Conservation (phyloP, 2,797 vertebrate species). For the Rhadinocentrus ornatus region DNA sequence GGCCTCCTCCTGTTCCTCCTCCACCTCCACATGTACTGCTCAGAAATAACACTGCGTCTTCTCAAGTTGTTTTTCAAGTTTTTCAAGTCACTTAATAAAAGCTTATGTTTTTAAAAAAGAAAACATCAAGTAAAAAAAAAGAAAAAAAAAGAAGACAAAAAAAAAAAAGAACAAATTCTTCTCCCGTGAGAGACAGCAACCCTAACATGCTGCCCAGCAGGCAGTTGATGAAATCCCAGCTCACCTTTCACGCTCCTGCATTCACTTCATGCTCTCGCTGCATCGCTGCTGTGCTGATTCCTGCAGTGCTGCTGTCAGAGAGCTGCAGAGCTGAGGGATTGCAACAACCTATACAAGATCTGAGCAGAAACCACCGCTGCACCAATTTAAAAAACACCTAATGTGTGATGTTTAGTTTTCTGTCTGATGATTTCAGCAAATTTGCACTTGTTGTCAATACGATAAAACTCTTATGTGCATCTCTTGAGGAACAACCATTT, state of each 20-base stretch:
- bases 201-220: constrained; percentile 46
- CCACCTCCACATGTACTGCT: constrained; percentile 24
- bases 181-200: constrained; percentile 61
- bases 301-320: constrained; percentile 34
- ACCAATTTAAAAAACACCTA: background rate
- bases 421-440: background rate
- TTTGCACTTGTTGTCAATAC: background rate
- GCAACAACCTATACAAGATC: constrained; percentile 21
- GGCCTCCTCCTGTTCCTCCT: constrained; percentile 21
- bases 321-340: constrained; percentile 15
- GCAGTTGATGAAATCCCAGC: constrained; percentile 12
- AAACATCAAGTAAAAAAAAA: constrained; percentile 17
- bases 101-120: constrained; percentile 1
- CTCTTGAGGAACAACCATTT: background rate
- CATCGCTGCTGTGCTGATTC: constrained; percentile 27
- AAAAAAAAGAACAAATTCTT: constrained; percentile 3
- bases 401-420: background rate
- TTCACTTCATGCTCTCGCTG: constrained; percentile 14
- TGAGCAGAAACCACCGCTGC: constrained; percentile 30
- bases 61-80: constrained; percentile 28
- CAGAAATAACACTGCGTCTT: constrained; percentile 11
- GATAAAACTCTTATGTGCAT: background rate
- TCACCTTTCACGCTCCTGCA: constrained; percentile 7
- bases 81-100: constrained; percentile 27
- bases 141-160: constrained; percentile 2